Conservation (phyloP, 2,888 invertebrate species). For the Xylota segnis region DNA sequence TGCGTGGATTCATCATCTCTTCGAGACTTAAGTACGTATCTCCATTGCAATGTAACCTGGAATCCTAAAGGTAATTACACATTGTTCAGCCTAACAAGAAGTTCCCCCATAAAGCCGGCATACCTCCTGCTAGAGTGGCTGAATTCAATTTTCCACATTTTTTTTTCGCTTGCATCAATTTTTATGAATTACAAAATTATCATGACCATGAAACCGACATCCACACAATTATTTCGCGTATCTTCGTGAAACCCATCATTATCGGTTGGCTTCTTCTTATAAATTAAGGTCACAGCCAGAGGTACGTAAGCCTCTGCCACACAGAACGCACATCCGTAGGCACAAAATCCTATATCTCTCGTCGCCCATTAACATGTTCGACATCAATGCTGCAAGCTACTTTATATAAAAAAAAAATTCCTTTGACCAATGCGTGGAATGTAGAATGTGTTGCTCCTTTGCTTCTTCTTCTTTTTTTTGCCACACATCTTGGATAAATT, state of each 20-base stretch:
- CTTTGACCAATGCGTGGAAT: conserved; percentile 45
- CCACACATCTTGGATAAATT: conserved; percentile 43
- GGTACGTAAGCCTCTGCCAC: not conserved
- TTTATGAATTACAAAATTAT: conserved; percentile 40
- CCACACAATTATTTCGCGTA: conserved; percentile 40
- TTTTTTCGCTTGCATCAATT: not conserved
- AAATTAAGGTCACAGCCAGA: conserved; percentile 60
- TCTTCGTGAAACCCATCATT: conserved; percentile 42
- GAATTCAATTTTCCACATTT: conserved; percentile 19
- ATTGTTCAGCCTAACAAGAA: not conserved
- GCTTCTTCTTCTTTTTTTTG: not conserved
- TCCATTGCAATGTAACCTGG: not conserved
- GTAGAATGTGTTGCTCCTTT: not conserved
- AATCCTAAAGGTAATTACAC: not conserved
- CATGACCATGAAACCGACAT: conserved; percentile 52
- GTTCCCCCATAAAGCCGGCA: not conserved
- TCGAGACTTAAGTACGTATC: too few relatives aligned
- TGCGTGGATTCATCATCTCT: too few relatives aligned
- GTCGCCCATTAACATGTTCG: conserved; percentile 52
- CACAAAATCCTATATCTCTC: conserved; percentile 15
- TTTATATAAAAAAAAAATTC: conserved; percentile 52
- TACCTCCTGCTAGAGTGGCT: not conserved
- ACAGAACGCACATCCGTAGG: conserved; percentile 31
- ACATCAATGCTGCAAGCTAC: conserved; percentile 60
- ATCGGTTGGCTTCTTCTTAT: conserved; percentile 52